Evolutionary conservation across 2,113 vertebrate species (phyloP).

Genomic region (Rousettus leschenaultii): DNA sequence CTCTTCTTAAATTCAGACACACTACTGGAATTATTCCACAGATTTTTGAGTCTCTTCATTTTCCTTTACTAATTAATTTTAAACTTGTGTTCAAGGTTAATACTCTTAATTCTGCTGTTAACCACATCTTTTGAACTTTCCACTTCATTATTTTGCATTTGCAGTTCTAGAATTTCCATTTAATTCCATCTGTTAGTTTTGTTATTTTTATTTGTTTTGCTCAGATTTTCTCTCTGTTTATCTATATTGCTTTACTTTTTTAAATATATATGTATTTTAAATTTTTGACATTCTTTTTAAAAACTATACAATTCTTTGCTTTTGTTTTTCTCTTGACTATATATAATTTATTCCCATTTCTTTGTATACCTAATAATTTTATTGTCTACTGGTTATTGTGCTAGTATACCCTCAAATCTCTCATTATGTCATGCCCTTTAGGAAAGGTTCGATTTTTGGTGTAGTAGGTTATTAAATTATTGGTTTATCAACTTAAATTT

Average conservation of each 20-base stretch:
- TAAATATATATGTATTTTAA: background rate
- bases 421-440: background rate
- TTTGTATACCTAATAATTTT: background rate
- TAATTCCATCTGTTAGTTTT: background rate
- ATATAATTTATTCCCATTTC: background rate
- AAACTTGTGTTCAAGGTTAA: background rate
- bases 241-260: background rate
- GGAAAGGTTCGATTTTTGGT: background rate
- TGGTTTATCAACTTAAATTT: background rate
- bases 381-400: background rate
- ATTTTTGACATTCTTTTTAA: background rate
- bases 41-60: background rate
- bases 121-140: background rate
- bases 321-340: background rate
- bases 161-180: background rate
- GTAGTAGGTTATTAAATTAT: background rate
- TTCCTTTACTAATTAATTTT: background rate
- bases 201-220: too few species aligned
- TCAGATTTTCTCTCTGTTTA: background rate
- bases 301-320: background rate
- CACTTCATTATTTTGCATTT: background rate
- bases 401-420: background rate
- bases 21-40: too few species aligned
- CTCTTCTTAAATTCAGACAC: too few species aligned
- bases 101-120: background rate